phyloP scores from a whole-genome alignment of 2,888 invertebrate genomes.

The Luperina nickerlii region DNA sequence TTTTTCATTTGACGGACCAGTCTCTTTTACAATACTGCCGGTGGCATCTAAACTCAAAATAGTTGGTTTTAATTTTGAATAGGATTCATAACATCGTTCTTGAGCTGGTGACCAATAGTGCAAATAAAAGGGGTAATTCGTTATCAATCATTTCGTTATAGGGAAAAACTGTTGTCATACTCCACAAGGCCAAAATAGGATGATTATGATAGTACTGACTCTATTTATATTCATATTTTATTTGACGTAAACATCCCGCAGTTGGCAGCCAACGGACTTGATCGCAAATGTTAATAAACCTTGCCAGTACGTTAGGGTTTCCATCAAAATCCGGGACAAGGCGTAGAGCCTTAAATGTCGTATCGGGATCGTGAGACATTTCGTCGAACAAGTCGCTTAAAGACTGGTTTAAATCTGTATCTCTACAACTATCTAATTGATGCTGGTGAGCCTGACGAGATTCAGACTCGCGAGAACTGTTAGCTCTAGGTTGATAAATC shows the following conservation, averaged over 20 bases:
- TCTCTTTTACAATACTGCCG: background rate
- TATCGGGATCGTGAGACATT: too few relatives aligned
- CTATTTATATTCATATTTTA: conserved; percentile 3
- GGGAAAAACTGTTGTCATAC: background rate
- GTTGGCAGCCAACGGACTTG: conserved; percentile 2
- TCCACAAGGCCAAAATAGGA: background rate
- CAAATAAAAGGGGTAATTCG: too few relatives aligned
- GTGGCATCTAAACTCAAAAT: background rate
- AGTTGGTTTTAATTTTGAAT: background rate
- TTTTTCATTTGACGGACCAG: background rate
- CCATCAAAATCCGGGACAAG: too few relatives aligned
- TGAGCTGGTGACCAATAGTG: background rate
- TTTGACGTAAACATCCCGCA: background rate
- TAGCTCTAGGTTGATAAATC: too few relatives aligned
- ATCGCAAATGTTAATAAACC: too few relatives aligned
- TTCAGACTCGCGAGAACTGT: too few relatives aligned
- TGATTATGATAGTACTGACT: background rate
- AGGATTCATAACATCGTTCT: background rate
- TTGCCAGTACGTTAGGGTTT: too few relatives aligned
- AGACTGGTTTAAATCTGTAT: too few relatives aligned
- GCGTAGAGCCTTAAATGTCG: too few relatives aligned
- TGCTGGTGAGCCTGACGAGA: too few relatives aligned
- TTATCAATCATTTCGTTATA: background rate
- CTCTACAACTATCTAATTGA: too few relatives aligned
- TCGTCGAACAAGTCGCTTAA: too few relatives aligned